Percentiles rank a stretch among this genome's conserved stretches.
Conservation (phyloP, 2,888 invertebrate species). For the Drosophila mettleri region DNA sequence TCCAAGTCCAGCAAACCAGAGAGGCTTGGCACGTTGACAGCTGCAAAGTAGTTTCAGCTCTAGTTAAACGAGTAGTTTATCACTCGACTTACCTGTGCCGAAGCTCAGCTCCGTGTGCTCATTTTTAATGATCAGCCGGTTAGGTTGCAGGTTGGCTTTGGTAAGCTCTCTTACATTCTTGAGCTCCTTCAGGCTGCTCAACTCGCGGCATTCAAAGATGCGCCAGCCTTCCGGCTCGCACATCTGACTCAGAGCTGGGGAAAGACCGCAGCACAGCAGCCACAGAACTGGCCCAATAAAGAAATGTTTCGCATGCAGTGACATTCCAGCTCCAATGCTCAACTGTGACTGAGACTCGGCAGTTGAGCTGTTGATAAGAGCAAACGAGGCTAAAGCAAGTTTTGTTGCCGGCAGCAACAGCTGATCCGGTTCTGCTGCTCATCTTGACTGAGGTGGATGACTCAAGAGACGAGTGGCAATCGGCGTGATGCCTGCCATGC, state of each 20-base stretch:
- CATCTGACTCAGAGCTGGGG: slow-evolving; percentile 6
- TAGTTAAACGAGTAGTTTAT: no score
- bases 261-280: slow-evolving; percentile 29
- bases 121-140: slow-evolving; percentile 58
- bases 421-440: slow-evolving; percentile 50
- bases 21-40: slow-evolving; percentile 24
- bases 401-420: slow-evolving; percentile 11
- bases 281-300: slow-evolving; percentile 28
- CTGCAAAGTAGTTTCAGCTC: slow-evolving; percentile 24
- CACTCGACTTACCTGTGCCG: slow-evolving; percentile 33
- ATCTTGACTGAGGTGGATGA: background rate
- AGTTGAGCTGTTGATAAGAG: slow-evolving; percentile 47
- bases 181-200: slow-evolving; percentile 57
- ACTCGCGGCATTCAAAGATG: slow-evolving; percentile 57
- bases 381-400: slow-evolving; percentile 43
- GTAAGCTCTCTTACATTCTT: slow-evolving; percentile 14
- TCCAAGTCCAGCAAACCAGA: slow-evolving; percentile 64
- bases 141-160: slow-evolving; percentile 53
- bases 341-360: slow-evolving; percentile 43
- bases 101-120: slow-evolving; percentile 40
- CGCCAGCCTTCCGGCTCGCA: slow-evolving; percentile 46
- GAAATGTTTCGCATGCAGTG: slow-evolving; percentile 24
- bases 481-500: slow-evolving; percentile 18
- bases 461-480: slow-evolving; percentile 35
- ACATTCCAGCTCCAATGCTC: slow-evolving; percentile 55